A percentile compares a stretch with the other conserved stretches of the same genome.
Evolutionary conservation across 2,888 invertebrate genomes (phyloP).

Genomic region (Hemaris fuciformis): DNA sequence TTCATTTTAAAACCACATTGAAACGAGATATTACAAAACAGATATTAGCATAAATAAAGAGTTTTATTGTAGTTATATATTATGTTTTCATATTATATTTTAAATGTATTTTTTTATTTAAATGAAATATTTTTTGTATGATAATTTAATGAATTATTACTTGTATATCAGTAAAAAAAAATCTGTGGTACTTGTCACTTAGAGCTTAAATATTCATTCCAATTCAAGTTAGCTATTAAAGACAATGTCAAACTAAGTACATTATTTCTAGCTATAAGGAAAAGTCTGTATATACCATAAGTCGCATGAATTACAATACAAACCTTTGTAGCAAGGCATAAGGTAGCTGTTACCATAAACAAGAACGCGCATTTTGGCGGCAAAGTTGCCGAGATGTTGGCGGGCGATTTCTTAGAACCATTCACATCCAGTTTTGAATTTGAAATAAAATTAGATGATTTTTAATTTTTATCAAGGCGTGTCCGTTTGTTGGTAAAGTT

Average conservation of each 20-base stretch:
- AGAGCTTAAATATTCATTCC: too few species aligned
- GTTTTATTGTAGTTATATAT: background rate
- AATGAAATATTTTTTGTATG: background rate
- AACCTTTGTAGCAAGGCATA: background rate
- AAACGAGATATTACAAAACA: background rate
- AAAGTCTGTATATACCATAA: background rate
- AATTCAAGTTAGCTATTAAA: too few species aligned
- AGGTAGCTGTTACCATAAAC: background rate
- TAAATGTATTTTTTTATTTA: background rate
- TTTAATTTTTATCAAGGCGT: background rate
- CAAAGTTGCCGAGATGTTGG: background rate
- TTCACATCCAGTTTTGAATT: background rate
- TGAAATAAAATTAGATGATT: background rate
- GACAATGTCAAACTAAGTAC: background rate
- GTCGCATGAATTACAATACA: background rate
- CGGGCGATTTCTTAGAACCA: conserved; percentile 6
- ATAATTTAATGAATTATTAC: background rate
- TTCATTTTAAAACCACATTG: background rate
- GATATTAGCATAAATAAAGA: background rate
- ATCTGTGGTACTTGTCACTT: too few species aligned
- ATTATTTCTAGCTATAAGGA: background rate
- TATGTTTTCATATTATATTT: background rate
- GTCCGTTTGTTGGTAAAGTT: background rate
- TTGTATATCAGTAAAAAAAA: too few species aligned
- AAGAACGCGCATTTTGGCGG: background rate